These are phyloP conservation scores for Tiliqua scincoides DNA, from an alignment of 2,113 vertebrate species.

Conservation along the genomic window DNA sequence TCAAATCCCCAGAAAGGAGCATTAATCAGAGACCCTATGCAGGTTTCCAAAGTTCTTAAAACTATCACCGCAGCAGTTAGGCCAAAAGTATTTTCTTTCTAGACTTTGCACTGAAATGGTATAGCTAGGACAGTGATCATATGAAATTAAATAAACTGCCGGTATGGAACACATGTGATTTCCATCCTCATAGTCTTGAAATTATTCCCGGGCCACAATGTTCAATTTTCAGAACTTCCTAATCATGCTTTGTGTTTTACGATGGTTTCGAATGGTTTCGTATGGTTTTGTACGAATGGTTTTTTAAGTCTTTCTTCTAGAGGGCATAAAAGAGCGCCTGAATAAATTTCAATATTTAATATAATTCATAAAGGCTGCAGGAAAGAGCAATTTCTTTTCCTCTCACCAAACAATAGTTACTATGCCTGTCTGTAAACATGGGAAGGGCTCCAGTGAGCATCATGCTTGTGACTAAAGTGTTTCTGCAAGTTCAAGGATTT, in stretches of 20 bases:
- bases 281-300: slow-evolving; percentile 56
- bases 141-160: slow-evolving; percentile 69
- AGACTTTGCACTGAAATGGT: slow-evolving; percentile 61
- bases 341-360: slow-evolving; percentile 77
- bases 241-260: slow-evolving; percentile 82
- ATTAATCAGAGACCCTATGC: slow-evolving; percentile 62
- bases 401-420: slow-evolving; percentile 36
- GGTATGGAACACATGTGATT: slow-evolving; percentile 55
- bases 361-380: slow-evolving; percentile 41
- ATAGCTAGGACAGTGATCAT: slow-evolving; percentile 70
- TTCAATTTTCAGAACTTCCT: slow-evolving; percentile 77
- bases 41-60: slow-evolving; percentile 72
- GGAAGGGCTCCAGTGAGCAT: neutral
- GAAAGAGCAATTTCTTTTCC: neutral
- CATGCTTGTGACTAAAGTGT: neutral
- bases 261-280: slow-evolving; percentile 81
- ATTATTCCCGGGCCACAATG: slow-evolving; percentile 73
- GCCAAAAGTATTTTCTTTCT: slow-evolving; percentile 57
- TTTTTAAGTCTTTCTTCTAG: slow-evolving; percentile 74
- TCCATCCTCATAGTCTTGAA: slow-evolving; percentile 72
- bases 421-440: slow-evolving; percentile 66
- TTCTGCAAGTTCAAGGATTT: neutral
- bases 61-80: slow-evolving; percentile 56
- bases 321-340: slow-evolving; percentile 78
- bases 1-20: slow-evolving; percentile 62